Base-by-base conservation (phyloP, 2,113 vertebrate species). In the Zootoca vivipara region DNA sequence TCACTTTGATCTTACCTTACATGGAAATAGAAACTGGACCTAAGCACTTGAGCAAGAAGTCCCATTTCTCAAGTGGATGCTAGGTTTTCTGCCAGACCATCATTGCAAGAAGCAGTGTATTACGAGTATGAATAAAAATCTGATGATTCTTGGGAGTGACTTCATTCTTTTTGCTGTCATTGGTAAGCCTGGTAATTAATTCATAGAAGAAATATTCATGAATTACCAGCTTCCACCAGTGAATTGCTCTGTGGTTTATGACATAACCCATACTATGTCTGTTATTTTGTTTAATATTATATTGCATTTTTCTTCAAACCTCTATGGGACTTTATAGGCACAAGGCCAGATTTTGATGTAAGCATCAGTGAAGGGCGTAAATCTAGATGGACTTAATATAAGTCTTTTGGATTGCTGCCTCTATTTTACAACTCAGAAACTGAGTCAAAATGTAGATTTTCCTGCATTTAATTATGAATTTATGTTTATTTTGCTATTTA, bases 241-340 rank as follows among this genome's bases (percentile, higher is more conserved):
- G 77, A 89, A 85, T 94, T 82, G 69, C 82, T 94, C 93, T 85
- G 77, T 52, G 67, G 64, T 90, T 93, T 89, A 40, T 94, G 94
- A 95, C 90, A 92, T 93, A 94, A 94, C 89, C 92, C 94, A 91
- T 93, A 77, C 88, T 89, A 74, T 83, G 83, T 52, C 91, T 89
- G 33, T 83, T 90, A 85, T 86, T 85, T 92, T 91, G 69, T 10
- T 90, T 90, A 94, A 89, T 92, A 91, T 93, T 95, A 93, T 92
- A 96, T 88, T 82, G 83, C 82, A 87, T 89, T 94, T 93, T 89
- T 81, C 85, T 91, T 73, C 86, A 52, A 30, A 86, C 89, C 90
- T 79, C 86, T 35, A 75, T 89, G 0, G 13, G 58, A 64, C 35
- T 91, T 67, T 72, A 5, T 3, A 88, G 94, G 93, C 93, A 91